These are phyloP conservation scores for Sylvicapra grimmia DNA, from an alignment of 2,113 vertebrate species.

Conservation along the genomic window DNA sequence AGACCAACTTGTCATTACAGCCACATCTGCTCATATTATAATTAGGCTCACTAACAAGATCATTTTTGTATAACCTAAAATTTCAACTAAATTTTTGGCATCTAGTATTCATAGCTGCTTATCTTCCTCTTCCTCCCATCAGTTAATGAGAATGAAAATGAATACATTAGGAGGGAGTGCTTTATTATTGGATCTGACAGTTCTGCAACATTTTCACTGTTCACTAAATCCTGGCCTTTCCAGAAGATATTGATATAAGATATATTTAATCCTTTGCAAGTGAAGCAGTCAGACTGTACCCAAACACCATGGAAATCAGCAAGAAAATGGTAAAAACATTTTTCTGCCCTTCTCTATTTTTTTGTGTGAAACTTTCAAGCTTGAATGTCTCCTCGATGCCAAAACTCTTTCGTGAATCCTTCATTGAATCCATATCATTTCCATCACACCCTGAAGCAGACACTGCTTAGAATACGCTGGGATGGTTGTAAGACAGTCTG, in stretches of 20 bases:
- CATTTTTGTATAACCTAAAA: neutral
- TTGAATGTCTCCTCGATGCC: neutral
- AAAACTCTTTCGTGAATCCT: neutral
- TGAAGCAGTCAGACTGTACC: neutral
- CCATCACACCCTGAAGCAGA: neutral
- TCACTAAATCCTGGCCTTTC: neutral
- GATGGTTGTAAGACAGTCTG: neutral
- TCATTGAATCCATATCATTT: neutral
- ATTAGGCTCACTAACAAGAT: neutral
- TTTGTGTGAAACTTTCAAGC: neutral
- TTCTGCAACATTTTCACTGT: neutral
- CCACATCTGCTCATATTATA: neutral
- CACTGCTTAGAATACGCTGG: neutral
- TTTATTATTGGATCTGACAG: neutral
- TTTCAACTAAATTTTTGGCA: neutral
- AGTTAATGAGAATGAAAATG: neutral
- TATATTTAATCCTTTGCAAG: neutral
- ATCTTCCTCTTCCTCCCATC: neutral
- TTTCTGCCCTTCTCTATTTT: neutral
- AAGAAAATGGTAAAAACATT: neutral
- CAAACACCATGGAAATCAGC: neutral
- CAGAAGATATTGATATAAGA: neutral
- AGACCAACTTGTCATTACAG: neutral
- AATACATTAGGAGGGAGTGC: neutral
- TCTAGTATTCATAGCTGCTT: neutral